These are phyloP conservation scores for Plutomurus gul DNA, from an alignment of 1,140 invertebrate genomes.

Conservation along the genomic window DNA sequence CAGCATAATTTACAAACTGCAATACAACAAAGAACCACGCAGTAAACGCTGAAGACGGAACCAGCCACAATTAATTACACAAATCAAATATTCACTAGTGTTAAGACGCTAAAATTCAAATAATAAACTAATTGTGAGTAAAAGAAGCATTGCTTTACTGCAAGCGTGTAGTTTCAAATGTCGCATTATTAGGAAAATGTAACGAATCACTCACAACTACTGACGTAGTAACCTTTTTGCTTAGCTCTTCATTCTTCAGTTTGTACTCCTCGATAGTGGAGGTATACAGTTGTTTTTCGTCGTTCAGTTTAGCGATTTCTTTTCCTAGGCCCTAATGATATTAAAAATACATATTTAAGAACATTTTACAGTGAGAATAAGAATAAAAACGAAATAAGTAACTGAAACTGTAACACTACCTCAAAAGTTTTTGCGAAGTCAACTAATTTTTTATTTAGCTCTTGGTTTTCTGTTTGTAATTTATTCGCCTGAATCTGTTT, in stretches of 20 bases:
- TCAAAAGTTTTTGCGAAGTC: conserved; percentile 20
- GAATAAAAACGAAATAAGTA: neutral
- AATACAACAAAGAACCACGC: too few species aligned
- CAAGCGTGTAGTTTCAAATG: too few species aligned
- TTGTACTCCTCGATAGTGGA: neutral
- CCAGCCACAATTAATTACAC: too few species aligned
- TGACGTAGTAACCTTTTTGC: neutral
- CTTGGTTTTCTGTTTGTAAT: neutral
- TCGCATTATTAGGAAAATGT: too few species aligned
- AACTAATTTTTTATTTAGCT: neutral
- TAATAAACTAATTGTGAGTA: too few species aligned
- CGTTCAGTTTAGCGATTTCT: neutral
- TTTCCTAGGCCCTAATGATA: neutral
- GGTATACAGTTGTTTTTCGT: neutral
- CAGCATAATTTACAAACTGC: too few species aligned
- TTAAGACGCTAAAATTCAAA: too few species aligned
- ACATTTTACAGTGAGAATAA: neutral
- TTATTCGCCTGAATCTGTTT: neutral
- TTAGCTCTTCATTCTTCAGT: neutral
- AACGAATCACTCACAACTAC: neutral
- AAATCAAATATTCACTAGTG: too few species aligned
- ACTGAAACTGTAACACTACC: conserved; percentile 12
- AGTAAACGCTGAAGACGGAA: too few species aligned
- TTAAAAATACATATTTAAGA: neutral
- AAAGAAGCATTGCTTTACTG: too few species aligned